phyloP scores from a whole-genome alignment of 2,888 invertebrate genomes.

The Philopedon plagiatum region DNA sequence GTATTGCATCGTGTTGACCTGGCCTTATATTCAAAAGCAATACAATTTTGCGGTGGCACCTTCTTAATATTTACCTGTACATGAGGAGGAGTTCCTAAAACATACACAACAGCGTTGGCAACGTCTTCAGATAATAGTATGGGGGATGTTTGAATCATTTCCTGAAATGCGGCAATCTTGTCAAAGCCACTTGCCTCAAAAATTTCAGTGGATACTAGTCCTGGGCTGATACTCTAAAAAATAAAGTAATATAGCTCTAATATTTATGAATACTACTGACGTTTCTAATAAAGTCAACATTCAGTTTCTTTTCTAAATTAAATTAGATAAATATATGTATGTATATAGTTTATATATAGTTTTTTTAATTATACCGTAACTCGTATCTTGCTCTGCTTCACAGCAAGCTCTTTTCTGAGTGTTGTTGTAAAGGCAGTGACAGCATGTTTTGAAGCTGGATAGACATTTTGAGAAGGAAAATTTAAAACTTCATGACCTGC shows the following conservation, averaged over 20 bases:
- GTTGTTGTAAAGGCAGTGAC: constrained; percentile 40
- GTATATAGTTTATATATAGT: no score
- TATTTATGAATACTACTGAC: background rate
- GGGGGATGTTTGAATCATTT: constrained; percentile 47
- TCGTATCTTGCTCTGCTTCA: constrained; percentile 31
- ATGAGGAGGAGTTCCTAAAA: constrained; percentile 54
- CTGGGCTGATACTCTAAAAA: constrained; percentile 58
- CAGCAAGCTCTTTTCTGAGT: constrained; percentile 26
- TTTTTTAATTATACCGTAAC: no score
- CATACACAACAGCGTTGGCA: constrained; percentile 57
- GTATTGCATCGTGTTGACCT: no score
- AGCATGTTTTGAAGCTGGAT: constrained; percentile 42
- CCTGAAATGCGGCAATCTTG: constrained; percentile 39
- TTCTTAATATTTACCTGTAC: constrained; percentile 51
- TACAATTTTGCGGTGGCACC: no score
- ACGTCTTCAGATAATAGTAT: constrained; percentile 54
- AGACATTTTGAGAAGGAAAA: constrained; percentile 30
- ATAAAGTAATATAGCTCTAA: background rate
- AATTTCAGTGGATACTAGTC: constrained; percentile 55
- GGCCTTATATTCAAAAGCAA: no score
- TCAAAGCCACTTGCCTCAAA: constrained; percentile 47
- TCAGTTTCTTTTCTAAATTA: no score
- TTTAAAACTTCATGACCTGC: constrained; percentile 28
- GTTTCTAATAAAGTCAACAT: background rate
- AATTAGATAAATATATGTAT: no score